Evolutionary conservation across 2,888 invertebrate species (phyloP).

Genomic region (Zootermopsis nevadensis): DNA sequence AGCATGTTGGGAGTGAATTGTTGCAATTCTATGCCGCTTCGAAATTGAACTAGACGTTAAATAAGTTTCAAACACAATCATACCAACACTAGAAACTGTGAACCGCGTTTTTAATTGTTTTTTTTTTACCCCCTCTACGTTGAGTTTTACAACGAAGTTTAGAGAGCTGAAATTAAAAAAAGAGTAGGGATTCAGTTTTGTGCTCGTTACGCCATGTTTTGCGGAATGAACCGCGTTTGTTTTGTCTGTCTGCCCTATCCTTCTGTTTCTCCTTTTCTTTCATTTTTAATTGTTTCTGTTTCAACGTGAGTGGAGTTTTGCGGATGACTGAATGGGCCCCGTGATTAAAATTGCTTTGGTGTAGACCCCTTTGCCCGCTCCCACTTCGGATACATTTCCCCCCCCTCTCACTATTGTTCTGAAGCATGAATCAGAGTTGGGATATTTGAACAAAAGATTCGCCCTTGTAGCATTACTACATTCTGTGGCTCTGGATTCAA

Average conservation of each 20-base stretch:
- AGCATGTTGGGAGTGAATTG: too few relatives aligned
- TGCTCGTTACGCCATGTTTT: constrained; percentile 29
- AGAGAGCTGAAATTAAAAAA: background rate
- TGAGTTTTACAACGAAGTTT: background rate
- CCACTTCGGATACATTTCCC: background rate
- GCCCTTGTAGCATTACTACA: background rate
- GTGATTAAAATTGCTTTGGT: constrained; percentile 39
- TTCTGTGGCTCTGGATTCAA: too few relatives aligned
- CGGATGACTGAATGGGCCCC: constrained; percentile 31
- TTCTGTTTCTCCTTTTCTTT: background rate
- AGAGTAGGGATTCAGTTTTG: background rate
- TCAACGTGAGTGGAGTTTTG: constrained; percentile 33
- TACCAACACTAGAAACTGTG: too few relatives aligned
- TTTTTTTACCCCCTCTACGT: background rate
- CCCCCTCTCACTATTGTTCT: background rate
- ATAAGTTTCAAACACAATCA: too few relatives aligned
- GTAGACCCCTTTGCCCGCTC: background rate
- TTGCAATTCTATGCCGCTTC: too few relatives aligned
- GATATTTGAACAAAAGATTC: background rate
- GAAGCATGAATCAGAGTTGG: background rate
- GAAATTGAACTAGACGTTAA: too few relatives aligned
- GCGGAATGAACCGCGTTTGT: constrained; percentile 22
- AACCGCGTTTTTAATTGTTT: too few relatives aligned
- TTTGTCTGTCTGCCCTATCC: background rate
- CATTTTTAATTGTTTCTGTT: constrained; percentile 39